Evolutionary conservation across 2,113 vertebrate species (phyloP), one percentile per base, ranked within the genome.

Genomic region (Tenrec ecaudatus): DNA sequence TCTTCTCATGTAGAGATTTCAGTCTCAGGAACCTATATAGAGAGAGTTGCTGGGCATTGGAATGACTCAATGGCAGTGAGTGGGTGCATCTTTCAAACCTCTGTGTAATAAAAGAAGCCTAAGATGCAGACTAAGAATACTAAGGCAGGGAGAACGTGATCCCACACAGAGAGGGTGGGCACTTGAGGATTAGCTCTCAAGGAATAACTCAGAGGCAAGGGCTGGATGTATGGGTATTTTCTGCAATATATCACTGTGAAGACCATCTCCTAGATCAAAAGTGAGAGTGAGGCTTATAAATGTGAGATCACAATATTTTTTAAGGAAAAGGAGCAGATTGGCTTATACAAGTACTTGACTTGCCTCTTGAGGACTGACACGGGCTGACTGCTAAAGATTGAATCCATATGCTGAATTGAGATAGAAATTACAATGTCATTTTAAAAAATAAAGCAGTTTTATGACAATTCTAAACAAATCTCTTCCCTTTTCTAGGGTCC

Each of bases 31-130:
- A 22, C 23, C 60, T 53, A 62, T 62, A 62, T 10, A 25, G 60
- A 62, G 6, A 62, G 60, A 20, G 23, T 19, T 22, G 60, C 60
- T 62, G 7, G 3, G 60, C 17, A 12, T 62, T 25, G 23, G 17
- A 62, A 62, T 62, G 60, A 62, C 60, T 22, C 4, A 20, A 20
- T 20, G 60, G 19, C 60, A 22, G 5, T 25, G 19, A 22, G 60
- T 60, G 20, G 58, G 3, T 83, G 11, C 47, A 53, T 90, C 36
- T 93, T 73, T 88, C 40, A 58, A 78, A 15, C 11, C 1, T 81
- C 62, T 22, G 23, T 62, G 3, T 27, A 33, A 82, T 81, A 69
- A 95, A 92, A 79, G 15, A 90, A 95, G 76, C 23, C 23, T 60
- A 89, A 89, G 38, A 66, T 81, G 60, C 38, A 40, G 27, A 90